Evolutionary conservation across 2,888 invertebrate species (phyloP), one percentile per base, ranked within the genome.

Genomic region (Ypsolopha sequella): DNA sequence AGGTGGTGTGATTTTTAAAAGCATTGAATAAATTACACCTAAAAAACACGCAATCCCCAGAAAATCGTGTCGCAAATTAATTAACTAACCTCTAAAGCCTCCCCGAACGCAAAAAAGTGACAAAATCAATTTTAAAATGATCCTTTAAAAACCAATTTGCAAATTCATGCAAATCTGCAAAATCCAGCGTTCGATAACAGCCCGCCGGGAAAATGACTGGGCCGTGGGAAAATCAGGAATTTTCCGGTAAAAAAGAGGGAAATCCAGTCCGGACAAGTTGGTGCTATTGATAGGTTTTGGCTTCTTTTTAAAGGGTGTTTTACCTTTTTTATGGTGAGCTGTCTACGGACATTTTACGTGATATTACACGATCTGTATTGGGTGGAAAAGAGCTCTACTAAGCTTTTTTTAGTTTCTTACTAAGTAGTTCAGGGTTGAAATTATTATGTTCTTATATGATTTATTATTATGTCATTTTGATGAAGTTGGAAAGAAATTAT

Each of bases 201-300:
- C 39, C 39, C 41, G n/a, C 7, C 24, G 49, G 49, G 49, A 41
- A 41, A 41, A 41, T 13, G 7, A 36, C 33, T 35, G 33, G 10
- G 11, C 6, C 41, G 41, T 33, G 39, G 49, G 49, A 41, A 49
- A 49, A 7, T 49, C 34, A 3, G 24, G 1, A 24, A 24, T 24
- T 24, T 24, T 24, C 24, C 24, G 24, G 2, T 24, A 24, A 24
- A 24, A 24, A 24, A 24, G 49, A 38, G 51, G 34, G 14, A 51
- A 53, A 49, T 55, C 53, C 59, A 54, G 58, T 59, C 62, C 62
- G 68, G 65, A 68, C 67, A 70, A 71, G 68, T 68, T 67, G 66
- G 63, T 60, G 73, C 75, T 76, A 81, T 82, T 79, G 82, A 84
- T 85, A 77, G 78, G 73, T 75, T 72, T 70, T 70, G 66, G 66